Evolutionary conservation across 2,888 invertebrate species (phyloP).

Genomic region (Eristalis arbustorum): DNA sequence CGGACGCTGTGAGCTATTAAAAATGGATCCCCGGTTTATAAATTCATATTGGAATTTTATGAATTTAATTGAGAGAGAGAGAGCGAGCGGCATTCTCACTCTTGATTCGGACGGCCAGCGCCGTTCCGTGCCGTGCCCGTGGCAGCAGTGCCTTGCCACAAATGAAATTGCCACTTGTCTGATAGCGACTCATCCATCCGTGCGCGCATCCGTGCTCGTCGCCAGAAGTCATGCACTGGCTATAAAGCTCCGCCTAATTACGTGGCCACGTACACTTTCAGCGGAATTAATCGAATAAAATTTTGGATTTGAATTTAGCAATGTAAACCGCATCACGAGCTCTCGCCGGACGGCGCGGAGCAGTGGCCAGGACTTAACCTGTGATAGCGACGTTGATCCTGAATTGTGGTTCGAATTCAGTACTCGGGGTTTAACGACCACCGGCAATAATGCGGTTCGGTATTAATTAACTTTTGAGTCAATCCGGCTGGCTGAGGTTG

Average conservation of each 20-base stretch:
- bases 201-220: neutral
- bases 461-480: conserved; percentile 57
- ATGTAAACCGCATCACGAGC: conserved; percentile 47
- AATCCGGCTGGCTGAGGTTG: neutral
- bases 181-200: neutral
- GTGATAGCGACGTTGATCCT: conserved; percentile 45
- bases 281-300: conserved; percentile 46
- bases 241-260: conserved; percentile 50
- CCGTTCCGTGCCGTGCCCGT: neutral
- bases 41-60: conserved; percentile 56
- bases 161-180: conserved; percentile 30
- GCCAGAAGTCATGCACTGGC: conserved; percentile 22
- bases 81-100: conserved; percentile 26
- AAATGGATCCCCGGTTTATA: conserved; percentile 29
- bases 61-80: conserved; percentile 41
- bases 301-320: conserved; percentile 40
- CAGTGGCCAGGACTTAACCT: conserved; percentile 9
- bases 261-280: conserved; percentile 38
- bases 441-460: conserved; percentile 36
- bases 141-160: conserved; percentile 14
- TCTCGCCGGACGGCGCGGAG: neutral
- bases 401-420: conserved; percentile 47
- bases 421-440: conserved; percentile 21
- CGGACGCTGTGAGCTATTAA: conserved; percentile 35
- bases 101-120: conserved; percentile 14